Evolutionary conservation across 53 echinoderm and acorn worm genomes (phyloP).

Genomic region (Astropecten irregularis): DNA sequence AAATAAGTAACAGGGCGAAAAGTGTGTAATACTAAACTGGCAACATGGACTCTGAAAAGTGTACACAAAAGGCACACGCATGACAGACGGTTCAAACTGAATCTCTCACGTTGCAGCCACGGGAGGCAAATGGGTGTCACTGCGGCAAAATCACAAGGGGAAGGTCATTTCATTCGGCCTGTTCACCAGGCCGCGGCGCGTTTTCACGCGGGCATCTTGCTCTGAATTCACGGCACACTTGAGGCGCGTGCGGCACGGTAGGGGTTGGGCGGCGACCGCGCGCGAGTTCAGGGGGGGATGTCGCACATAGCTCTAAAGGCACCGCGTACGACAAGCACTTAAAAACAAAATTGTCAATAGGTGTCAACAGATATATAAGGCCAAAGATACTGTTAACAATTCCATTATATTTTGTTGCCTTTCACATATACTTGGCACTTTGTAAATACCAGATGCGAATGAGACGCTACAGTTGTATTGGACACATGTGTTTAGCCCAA

Average conservation of each 20-base stretch:
- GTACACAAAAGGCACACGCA: constrained; percentile 23
- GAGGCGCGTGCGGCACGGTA: constrained; percentile 34
- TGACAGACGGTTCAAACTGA: not conserved
- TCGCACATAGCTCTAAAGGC: constrained; percentile 4
- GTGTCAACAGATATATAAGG: not conserved
- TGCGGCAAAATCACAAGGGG: not conserved
- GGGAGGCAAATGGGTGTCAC: constrained; percentile 30
- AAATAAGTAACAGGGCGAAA: too few relatives aligned
- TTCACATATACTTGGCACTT: not conserved
- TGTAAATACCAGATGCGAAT: constrained; percentile 2
- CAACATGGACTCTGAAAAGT: too few relatives aligned
- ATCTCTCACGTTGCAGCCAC: not conserved
- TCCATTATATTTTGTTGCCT: not conserved
- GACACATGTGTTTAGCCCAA: too few relatives aligned
- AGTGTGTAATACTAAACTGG: too few relatives aligned
- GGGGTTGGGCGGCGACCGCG: not conserved
- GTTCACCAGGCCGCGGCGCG: constrained; percentile 5
- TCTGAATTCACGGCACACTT: constrained; percentile 32
- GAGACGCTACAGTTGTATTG: too few relatives aligned
- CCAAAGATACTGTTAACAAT: constrained; percentile 14
- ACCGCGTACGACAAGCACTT: not conserved
- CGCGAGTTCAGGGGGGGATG: not conserved
- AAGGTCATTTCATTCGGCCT: constrained; percentile 19
- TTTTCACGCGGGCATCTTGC: not conserved
- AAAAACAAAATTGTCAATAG: not conserved